A percentile compares a stretch with the other conserved stretches of the same genome.
phyloP scores from a whole-genome alignment of 2,113 vertebrate genomes.

The Theristicus caerulescens region DNA sequence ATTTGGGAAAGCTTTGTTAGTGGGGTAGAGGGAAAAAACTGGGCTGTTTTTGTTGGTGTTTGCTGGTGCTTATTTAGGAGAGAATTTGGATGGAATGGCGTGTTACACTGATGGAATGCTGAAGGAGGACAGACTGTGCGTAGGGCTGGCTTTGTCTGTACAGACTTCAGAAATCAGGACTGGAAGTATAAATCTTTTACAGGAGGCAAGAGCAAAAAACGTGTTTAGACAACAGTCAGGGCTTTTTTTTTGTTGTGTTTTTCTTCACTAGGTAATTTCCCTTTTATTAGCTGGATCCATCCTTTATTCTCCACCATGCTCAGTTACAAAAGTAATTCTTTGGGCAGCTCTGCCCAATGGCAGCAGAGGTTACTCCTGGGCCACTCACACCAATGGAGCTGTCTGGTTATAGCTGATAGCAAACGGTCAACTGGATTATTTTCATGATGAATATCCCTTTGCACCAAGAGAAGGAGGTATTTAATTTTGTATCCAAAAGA shows the following conservation, averaged over 20 bases:
- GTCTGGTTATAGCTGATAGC: background rate
- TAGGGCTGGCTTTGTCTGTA: background rate
- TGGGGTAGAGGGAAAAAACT: background rate
- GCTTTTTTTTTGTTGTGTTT: background rate
- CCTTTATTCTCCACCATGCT: background rate
- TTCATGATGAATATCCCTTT: background rate
- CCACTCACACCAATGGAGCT: background rate
- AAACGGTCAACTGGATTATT: background rate
- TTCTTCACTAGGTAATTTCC: background rate
- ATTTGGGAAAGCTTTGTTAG: background rate
- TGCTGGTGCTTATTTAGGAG: background rate
- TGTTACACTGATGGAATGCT: background rate
- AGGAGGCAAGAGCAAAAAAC: background rate
- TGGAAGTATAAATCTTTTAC: background rate
- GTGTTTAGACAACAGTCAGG: background rate
- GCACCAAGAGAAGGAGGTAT: background rate
- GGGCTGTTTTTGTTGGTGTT: background rate
- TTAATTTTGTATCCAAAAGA: constrained; percentile 28
- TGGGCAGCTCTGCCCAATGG: background rate
- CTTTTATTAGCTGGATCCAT: background rate
- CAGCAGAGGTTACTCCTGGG: background rate
- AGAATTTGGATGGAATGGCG: background rate
- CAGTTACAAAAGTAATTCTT: background rate
- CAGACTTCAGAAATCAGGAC: background rate
- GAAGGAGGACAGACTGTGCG: background rate